Percentiles rank a stretch among this genome's conserved stretches.
These are phyloP conservation scores for Cossypha niveicapilla DNA, from an alignment of 2,797 vertebrate species.

Conservation along the genomic window DNA sequence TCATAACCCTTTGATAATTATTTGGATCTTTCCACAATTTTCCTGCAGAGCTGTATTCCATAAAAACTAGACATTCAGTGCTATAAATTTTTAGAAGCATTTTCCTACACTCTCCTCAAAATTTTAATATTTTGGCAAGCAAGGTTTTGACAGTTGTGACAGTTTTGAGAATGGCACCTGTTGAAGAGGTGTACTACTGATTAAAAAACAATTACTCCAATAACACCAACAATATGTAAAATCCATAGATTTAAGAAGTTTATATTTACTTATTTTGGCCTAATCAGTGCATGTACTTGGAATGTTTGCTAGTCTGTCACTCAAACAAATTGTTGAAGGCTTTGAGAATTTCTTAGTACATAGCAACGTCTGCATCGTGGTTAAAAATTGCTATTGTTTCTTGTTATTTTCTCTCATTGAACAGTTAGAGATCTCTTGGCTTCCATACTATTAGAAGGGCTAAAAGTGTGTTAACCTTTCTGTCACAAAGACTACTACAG, in stretches of 20 bases:
- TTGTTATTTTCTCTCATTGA: neutral
- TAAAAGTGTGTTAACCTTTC: neutral
- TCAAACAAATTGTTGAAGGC: neutral
- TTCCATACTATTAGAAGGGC: neutral
- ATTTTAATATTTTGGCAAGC: neutral
- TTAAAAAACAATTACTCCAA: neutral
- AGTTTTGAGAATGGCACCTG: neutral
- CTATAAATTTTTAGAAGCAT: neutral
- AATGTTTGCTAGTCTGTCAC: neutral
- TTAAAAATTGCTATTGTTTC: neutral
- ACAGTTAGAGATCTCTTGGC: neutral
- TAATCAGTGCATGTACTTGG: neutral
- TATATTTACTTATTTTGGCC: neutral
- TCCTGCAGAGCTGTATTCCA: neutral
- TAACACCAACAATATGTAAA: neutral
- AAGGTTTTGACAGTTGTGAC: neutral
- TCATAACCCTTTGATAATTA: neutral
- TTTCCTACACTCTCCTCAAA: neutral
- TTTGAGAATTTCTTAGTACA: neutral
- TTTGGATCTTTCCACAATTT: neutral
- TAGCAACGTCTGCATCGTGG: rapidly evolving
- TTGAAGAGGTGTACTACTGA: neutral
- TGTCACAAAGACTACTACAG: neutral
- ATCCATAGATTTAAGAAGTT: neutral
- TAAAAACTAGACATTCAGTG: neutral